A percentile compares a stretch with the other conserved stretches of the same genome.
These are phyloP conservation scores for Sebastes vulpes DNA, from an alignment of 2,797 vertebrate species.

Conservation along the genomic window DNA sequence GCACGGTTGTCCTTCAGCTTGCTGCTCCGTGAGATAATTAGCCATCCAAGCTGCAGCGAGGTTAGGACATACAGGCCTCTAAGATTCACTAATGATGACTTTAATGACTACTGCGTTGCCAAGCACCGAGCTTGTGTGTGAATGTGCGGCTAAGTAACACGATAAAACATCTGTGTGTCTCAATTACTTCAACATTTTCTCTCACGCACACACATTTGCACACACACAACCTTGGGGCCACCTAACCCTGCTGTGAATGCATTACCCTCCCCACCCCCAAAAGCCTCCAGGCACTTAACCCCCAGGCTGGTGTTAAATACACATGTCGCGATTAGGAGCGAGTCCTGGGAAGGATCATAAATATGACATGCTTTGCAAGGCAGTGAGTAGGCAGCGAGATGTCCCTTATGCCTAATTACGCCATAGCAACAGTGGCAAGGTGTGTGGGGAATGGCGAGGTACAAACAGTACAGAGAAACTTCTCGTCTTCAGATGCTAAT, in stretches of 20 bases:
- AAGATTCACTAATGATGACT: constrained; percentile 57
- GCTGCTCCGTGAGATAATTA: constrained; percentile 58
- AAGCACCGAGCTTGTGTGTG: not conserved
- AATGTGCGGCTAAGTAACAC: not conserved
- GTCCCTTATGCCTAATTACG: constrained; percentile 55
- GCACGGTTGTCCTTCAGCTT: constrained; percentile 35
- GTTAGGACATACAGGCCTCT: constrained; percentile 49
- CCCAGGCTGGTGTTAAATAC: constrained; percentile 28
- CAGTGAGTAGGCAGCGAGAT: constrained; percentile 8
- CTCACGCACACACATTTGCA: not conserved
- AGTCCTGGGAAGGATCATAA: constrained; percentile 19
- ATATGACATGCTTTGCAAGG: constrained; percentile 31
- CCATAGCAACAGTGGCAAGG: not conserved
- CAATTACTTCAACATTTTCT: not conserved
- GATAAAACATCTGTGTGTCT: constrained; percentile 16
- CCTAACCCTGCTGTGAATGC: constrained; percentile 1
- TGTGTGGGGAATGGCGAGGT: not conserved
- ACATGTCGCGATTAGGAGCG: not conserved
- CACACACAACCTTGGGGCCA: not conserved
- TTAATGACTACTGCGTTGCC: constrained; percentile 43
- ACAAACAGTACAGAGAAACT: not conserved
- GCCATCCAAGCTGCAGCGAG: constrained; percentile 36
- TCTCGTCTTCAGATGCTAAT: constrained; percentile 21
- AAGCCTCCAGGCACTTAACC: constrained; percentile 28
- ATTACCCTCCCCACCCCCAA: not conserved